Base-by-base conservation (phyloP, 2,888 invertebrate species). In the Stenichneumon culpator region DNA sequence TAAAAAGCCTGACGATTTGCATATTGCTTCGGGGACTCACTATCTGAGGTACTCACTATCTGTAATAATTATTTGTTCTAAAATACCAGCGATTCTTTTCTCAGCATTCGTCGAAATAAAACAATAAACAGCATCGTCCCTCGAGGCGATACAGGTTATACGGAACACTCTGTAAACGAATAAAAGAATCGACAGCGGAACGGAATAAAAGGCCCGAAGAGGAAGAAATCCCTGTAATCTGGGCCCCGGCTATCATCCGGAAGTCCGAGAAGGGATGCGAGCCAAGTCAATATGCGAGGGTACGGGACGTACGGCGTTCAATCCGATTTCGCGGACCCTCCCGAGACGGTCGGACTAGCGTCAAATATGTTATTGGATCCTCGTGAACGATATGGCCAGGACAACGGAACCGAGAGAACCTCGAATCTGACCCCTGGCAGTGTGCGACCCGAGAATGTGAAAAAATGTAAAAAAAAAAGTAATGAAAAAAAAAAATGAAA, bases 351-450 rank as follows among this genome's bases (percentile, higher is more conserved):
- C 60, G 73, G 84, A 63, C 28, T 87, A 86, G 88, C 91, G 89
- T 92, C 92, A 92, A 92, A 92, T 92, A 92, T 92, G 92, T 92
- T 92, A 92, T 91, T 90, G 90, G 90, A 92, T 92, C 91, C 86
- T 86, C 83, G 82, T 86, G 86, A 77, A 82, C 88, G 91, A 91
- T 63, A 63, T 92, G 90, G 83, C 68, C 77, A 28, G 52, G 79
- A 63, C 60, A 67, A 60, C 28, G 60, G 39, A 70, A 70, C 65
- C 16, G 70, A 72, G 44, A 63, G 65, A 70, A 65, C 39, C 70
- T 75, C 63, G 3, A 57, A 39, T 60, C 60, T 50, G 77, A 69
- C 78, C 82, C 54, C 54, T 67, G 28, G 25, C 25, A 19, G 69
- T 22, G 47, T 32, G 32, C 54, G 72, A 80, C 72, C 57, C 77